These are phyloP conservation scores for Ischnura elegans DNA, from an alignment of 2,888 invertebrate genomes.

Conservation along the genomic window DNA sequence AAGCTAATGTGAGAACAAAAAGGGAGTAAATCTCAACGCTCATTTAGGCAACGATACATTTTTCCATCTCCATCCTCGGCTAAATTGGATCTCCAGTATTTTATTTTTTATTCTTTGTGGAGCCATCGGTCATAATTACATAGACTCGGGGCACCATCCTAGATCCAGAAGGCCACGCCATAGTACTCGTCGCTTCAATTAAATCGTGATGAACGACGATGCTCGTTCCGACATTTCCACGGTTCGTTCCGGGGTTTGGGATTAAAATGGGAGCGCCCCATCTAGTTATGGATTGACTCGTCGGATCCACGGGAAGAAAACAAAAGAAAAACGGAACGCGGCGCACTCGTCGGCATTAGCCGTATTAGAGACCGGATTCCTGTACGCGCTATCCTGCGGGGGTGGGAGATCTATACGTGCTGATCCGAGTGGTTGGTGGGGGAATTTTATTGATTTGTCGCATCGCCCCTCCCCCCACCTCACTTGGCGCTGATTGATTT, in stretches of 20 bases:
- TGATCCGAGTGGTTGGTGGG: neutral
- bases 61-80: too few relatives aligned
- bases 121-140: too few relatives aligned
- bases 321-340: neutral
- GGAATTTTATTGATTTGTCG: neutral
- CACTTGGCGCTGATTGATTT: neutral
- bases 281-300: neutral
- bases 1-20: too few relatives aligned
- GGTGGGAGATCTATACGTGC: neutral
- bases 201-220: neutral
- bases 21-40: too few relatives aligned
- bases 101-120: too few relatives aligned
- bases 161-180: too few relatives aligned
- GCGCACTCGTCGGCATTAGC: neutral
- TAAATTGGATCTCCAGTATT: too few relatives aligned
- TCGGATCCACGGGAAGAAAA: neutral
- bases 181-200: neutral
- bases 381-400: neutral
- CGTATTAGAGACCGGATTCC: neutral
- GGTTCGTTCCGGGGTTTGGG: neutral
- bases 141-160: too few relatives aligned
- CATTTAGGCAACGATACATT: too few relatives aligned
- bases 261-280: neutral
- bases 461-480: too few relatives aligned
- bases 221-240: too few relatives aligned